A percentile compares a stretch with the other conserved stretches of the same genome.
phyloP scores from a whole-genome alignment of 2,113 vertebrate genomes.

The Gymnogyps californianus region DNA sequence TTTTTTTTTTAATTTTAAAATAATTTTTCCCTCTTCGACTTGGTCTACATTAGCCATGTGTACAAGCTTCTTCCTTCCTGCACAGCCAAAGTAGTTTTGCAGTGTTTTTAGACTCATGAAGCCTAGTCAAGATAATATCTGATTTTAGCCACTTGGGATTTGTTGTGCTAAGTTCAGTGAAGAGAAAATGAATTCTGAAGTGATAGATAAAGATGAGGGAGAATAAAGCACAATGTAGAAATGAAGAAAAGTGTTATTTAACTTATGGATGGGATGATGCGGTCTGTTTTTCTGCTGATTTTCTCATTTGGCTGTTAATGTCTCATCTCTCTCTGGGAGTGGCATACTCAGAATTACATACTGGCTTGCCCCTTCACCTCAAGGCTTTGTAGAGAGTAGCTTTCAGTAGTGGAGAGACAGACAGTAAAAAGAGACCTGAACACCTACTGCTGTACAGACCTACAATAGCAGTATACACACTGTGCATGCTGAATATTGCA shows the following conservation, averaged over 20 bases:
- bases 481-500: no score
- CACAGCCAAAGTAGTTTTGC: neutral
- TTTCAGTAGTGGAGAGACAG: neutral
- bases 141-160: neutral
- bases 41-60: neutral
- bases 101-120: neutral
- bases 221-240: neutral
- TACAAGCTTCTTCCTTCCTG: neutral
- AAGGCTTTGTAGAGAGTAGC: conserved; percentile 1
- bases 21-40: neutral
- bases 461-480: neutral
- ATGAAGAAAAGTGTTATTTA: neutral
- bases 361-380: conserved; percentile 5
- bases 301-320: neutral
- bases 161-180: neutral
- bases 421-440: neutral
- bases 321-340: neutral
- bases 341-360: neutral
- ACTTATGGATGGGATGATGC: neutral
- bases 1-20: neutral
- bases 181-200: neutral
- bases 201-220: neutral
- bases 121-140: neutral
- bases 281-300: neutral
- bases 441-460: conserved; percentile 1